Conservation (phyloP, 2,113 vertebrate genomes). For the Microtus richardsoni region DNA sequence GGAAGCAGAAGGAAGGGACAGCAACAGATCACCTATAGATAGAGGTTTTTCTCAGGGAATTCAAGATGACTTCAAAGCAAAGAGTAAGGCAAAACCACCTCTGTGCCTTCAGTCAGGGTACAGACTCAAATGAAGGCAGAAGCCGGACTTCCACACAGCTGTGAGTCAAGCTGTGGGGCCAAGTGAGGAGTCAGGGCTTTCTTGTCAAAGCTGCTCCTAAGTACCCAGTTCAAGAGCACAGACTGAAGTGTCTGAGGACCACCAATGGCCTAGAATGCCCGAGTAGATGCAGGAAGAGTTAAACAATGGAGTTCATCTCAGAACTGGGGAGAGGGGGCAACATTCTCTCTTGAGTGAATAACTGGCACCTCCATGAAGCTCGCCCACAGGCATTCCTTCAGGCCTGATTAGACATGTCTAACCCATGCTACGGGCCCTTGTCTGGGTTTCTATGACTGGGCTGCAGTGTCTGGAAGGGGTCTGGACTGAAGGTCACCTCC, state of each 20-base stretch:
- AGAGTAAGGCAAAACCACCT: neutral
- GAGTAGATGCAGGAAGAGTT: accelerated
- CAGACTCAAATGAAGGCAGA: neutral
- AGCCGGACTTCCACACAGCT: too few relatives aligned
- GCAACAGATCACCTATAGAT: neutral
- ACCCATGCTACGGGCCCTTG: neutral
- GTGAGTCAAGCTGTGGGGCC: neutral
- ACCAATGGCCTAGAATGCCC: neutral
- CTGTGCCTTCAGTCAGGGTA: neutral
- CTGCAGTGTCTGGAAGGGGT: neutral
- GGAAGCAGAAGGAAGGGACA: neutral
- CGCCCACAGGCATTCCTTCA: neutral
- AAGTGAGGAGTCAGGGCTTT: neutral
- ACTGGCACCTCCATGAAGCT: neutral
- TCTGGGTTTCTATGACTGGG: neutral
- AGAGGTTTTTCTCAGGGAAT: neutral
- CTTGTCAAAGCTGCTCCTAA: too few relatives aligned
- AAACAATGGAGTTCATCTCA: neutral
- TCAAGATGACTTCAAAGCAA: neutral
- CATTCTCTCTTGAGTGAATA: neutral
- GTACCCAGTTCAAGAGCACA: neutral
- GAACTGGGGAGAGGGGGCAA: neutral
- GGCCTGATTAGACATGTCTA: neutral
- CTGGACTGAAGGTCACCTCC: neutral
- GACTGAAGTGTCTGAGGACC: neutral